Conservation (phyloP, 2,113 vertebrate species). For the Epinephelus moara region DNA sequence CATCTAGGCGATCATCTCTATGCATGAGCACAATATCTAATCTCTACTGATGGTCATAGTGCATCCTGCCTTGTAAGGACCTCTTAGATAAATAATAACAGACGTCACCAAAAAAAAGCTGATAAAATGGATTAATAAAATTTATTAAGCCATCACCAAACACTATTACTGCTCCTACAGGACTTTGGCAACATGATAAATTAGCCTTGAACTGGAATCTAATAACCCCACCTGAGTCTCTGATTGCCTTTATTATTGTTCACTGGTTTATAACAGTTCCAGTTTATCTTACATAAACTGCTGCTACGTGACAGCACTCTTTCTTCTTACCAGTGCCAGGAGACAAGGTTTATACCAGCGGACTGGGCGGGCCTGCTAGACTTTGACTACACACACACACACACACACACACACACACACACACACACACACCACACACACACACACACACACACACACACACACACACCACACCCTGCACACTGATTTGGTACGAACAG, state of each 20-base stretch:
- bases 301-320: slow-evolving; percentile 34
- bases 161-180: not conserved
- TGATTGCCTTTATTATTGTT: slow-evolving; percentile 33
- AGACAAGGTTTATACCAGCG: slow-evolving; percentile 36
- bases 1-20: not conserved
- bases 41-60: slow-evolving; percentile 20
- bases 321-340: not conserved
- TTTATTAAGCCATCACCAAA: not conserved
- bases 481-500: slow-evolving; percentile 20
- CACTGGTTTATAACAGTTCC: not conserved
- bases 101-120: not conserved
- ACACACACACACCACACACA: not conserved
- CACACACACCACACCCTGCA: slow-evolving; percentile 24
- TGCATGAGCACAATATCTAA: slow-evolving; percentile 16
- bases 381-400: slow-evolving; percentile 34
- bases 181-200: slow-evolving; percentile 26
- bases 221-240: not conserved
- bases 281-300: slow-evolving; percentile 67
- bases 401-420: not conserved
- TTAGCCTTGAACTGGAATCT: slow-evolving; percentile 1
- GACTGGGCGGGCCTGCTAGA: slow-evolving; percentile 39
- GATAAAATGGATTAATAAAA: not conserved
- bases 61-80: not conserved
- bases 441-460: not conserved
- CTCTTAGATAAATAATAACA: slow-evolving; percentile 12